Evolutionary conservation across 2,113 vertebrate species (phyloP), one percentile per base, ranked within the genome.

Genomic region (Aepyceros melampus): DNA sequence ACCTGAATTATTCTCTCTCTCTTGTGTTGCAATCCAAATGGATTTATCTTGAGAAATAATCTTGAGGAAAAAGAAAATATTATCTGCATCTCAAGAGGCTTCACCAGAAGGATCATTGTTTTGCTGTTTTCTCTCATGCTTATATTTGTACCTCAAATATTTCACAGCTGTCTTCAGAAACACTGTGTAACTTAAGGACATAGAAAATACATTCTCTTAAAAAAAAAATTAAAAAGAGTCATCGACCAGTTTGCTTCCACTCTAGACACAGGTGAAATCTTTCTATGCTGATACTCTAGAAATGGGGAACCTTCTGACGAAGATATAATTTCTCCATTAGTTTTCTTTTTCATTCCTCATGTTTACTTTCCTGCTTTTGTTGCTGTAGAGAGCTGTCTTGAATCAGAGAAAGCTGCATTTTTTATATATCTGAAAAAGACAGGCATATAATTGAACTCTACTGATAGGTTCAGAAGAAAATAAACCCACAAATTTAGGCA

Each of bases 161-260:
- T 93, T 95, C 84, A 92, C 23, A 71, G 58, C 49, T 94, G 43
- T 94, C 47, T 91, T 94, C 33, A 96, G 87, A 95, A 85, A 76
- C 62, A 76, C 3, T 43, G 19, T 76, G 21, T 91, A 81, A 51
- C 85, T 81, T 93, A 91, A 94, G 47, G 25, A 7, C 10, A 58
- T 51, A 74, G 47, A 13, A 85, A 40, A 82, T 89, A 91, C 85
- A 47, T 85, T 83, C 31, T 79, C 14, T 31, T 5, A 17, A 85
- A 79, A 4, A 33, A n/a, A 31, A 81, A 71, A 29, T 11, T 19
- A 67, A 71, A 55, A 12, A 31, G 15, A 91, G 7, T 7, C 29
- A 87, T 51, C 1, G 6, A 15, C 11, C 7, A 27, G 31, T 47
- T 55, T 74, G 23, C 51, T 87, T 49, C 40, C 47, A 17, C 67